Base-by-base conservation (phyloP, 2,888 invertebrate genomes). In the Lottia gigantea region DNA sequence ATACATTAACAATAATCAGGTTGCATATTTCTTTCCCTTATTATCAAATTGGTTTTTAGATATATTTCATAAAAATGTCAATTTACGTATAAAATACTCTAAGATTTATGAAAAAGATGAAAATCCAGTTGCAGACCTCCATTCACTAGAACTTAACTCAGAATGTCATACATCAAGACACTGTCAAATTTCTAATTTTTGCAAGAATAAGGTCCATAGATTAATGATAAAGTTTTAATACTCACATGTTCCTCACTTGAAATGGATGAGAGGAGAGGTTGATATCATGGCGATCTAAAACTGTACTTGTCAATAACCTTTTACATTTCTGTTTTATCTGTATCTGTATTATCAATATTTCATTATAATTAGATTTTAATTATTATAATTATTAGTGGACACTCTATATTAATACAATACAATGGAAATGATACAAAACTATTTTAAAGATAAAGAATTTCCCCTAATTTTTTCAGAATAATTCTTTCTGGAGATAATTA, bases 281-380 rank as follows among this genome's bases (percentile, higher is more conserved):
- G 55, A 91, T 81, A 69, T 90, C 90, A 78, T 88, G 90, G 68
- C 89, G 88, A 19, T 90, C 89, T 67, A 91, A 78, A 0, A 90
- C 90, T 66, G 90, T 89, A 66, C 90, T 89, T 74, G 89, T 90
- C 74, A 91, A 86, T 66, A 91, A 86, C 63, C 90, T 83, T 78
- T 90, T 90, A 70, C 89, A 89, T 78, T 91, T 91, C 73, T 89
- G 81, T 79, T 91, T 91, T 63, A 91, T 85, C 62, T 81, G 80
- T 49, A 91, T 80, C 82, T 87, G 80, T 62, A 80, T 76, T 19
- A 15, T 31, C 8, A 8, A 40, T 40, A 40, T 40, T 40, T 40
- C 7, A 40, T 40, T 8, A 8, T 40, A 40, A 8, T 40, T 8
- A 31, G 6, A 2, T 40, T 31, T 2, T 31, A 31, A 31, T 31